These are phyloP conservation scores for Odontocerum albicorne DNA, from an alignment of 2,888 invertebrate genomes.

Conservation along the genomic window DNA sequence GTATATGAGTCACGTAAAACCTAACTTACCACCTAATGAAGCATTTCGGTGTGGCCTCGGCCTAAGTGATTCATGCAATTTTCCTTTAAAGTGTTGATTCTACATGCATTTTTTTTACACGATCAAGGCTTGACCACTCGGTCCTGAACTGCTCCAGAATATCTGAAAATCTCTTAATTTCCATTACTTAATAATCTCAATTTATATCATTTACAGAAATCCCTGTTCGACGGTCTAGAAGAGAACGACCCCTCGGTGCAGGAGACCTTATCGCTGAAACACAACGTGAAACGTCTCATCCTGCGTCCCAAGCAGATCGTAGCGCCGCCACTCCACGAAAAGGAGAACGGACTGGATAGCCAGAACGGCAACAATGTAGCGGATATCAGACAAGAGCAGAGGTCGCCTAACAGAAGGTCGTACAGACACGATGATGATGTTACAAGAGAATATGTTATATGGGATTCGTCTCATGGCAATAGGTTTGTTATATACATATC, in stretches of 20 bases:
- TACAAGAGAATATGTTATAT: neutral
- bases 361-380: conserved; percentile 4
- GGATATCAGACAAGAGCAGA: neutral
- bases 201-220: conserved; percentile 56
- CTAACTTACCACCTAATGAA: too few species aligned
- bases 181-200: neutral
- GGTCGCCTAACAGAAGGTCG: neutral
- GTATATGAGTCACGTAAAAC: too few species aligned
- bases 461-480: neutral
- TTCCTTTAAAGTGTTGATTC: too few species aligned
- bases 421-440: neutral
- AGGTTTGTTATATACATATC: too few species aligned
- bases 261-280: conserved; percentile 59
- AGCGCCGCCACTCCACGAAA: neutral
- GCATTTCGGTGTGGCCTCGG: too few species aligned
- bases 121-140: too few species aligned
- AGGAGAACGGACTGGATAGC: neutral
- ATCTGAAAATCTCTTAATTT: neutral
- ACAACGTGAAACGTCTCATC: conserved; percentile 73
- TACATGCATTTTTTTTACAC: too few species aligned
- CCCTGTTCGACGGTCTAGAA: conserved; percentile 84
- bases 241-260: conserved; percentile 72
- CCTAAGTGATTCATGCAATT: too few species aligned
- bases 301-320: conserved; percentile 58
- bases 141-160: too few species aligned